Conservation (phyloP, 2,888 invertebrate genomes). For the Copidosoma aretas region DNA sequence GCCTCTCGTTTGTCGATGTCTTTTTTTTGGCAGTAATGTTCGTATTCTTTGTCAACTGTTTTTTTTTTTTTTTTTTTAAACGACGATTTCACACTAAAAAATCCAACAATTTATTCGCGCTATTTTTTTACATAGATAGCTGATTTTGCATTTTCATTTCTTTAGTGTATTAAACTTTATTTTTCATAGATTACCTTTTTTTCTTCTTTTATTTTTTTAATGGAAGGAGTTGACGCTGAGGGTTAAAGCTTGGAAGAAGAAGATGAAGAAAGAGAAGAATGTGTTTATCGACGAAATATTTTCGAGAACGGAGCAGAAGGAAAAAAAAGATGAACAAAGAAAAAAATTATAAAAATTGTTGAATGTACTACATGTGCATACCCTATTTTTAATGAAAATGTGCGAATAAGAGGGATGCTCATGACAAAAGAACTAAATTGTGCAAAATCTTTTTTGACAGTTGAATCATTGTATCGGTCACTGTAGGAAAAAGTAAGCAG, state of each 20-base stretch:
- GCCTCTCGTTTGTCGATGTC: constrained; percentile 7
- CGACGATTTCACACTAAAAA: too few relatives aligned
- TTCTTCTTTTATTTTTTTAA: too few relatives aligned
- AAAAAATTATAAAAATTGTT: constrained; percentile 37
- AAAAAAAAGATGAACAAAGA: constrained; percentile 21
- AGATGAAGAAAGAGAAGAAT: background rate
- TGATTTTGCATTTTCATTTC: too few relatives aligned
- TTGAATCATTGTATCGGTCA: constrained; percentile 12
- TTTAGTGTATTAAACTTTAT: too few relatives aligned
- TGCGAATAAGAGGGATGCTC: background rate
- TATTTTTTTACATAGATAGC: too few relatives aligned
- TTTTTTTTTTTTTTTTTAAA: too few relatives aligned
- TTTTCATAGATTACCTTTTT: too few relatives aligned
- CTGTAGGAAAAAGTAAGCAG: background rate
- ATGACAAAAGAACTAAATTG: constrained; percentile 10
- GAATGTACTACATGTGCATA: constrained; percentile 16
- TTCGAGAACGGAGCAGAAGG: constrained; percentile 18
- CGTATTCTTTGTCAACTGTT: constrained; percentile 13
- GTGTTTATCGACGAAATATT: constrained; percentile 33
- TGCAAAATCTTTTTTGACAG: constrained; percentile 32
- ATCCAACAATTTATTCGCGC: too few relatives aligned
- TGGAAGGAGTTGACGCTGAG: constrained; percentile 1
- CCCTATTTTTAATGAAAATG: constrained; percentile 30
- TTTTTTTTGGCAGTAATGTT: constrained; percentile 2
- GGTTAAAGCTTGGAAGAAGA: background rate